These are phyloP conservation scores for Gorsachius magnificus DNA, from an alignment of 2,797 vertebrate species.

Conservation along the genomic window DNA sequence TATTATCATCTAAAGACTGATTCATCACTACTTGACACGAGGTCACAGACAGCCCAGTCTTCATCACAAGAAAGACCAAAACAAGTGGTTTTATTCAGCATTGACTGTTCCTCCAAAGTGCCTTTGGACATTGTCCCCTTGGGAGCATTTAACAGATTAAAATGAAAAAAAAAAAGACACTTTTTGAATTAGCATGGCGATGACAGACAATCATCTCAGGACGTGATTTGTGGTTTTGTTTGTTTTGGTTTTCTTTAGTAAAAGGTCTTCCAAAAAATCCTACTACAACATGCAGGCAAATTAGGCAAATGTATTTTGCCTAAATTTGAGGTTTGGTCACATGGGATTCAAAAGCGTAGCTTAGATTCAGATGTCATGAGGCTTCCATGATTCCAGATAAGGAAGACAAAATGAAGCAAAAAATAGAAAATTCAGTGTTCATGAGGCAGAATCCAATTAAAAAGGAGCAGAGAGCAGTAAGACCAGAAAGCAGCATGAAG, in stretches of 20 bases:
- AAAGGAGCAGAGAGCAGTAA: not conserved
- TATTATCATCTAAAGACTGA: not conserved
- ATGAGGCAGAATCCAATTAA: not conserved
- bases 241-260: not conserved
- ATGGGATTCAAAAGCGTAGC: not conserved
- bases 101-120: not conserved
- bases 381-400: not conserved
- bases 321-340: not conserved
- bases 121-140: not conserved
- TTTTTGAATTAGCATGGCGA: not conserved
- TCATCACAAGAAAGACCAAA: not conserved
- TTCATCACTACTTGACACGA: not conserved
- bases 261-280: not conserved
- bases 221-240: not conserved
- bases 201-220: not conserved
- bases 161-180: not conserved
- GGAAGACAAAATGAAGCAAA: not conserved
- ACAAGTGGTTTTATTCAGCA: not conserved
- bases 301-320: not conserved
- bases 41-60: not conserved
- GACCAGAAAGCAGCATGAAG: not conserved
- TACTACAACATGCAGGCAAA: not conserved
- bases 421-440: not conserved
- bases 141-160: not conserved
- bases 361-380: not conserved